Conservation (phyloP, 2,113 vertebrate genomes). For the Amazona vittata region DNA sequence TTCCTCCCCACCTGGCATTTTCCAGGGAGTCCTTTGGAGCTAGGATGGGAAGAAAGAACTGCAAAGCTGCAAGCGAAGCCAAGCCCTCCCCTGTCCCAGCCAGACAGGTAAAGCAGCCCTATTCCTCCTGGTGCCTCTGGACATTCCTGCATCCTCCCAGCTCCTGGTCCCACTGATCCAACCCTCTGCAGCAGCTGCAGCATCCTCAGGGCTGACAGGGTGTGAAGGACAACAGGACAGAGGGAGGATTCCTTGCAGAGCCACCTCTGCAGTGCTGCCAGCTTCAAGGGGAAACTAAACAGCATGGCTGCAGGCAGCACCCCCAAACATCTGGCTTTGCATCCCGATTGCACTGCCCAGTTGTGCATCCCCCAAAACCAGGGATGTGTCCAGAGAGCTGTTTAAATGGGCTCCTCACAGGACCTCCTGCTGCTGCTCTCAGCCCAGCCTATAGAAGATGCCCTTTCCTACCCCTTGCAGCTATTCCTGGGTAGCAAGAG, state of each 20-base stretch:
- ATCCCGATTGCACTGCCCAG: not conserved
- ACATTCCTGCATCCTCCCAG: not conserved
- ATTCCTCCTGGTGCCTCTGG: not conserved
- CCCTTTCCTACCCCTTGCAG: not conserved
- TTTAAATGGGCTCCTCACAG: not conserved
- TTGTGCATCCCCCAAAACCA: not conserved
- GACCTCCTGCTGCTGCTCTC: not conserved
- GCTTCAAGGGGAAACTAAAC: not conserved
- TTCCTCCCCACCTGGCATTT: fast-evolving
- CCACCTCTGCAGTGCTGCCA: not conserved
- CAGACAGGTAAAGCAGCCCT: not conserved
- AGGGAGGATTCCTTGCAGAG: not conserved
- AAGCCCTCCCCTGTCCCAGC: not conserved
- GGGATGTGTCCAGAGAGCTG: fast-evolving
- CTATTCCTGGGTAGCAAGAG: not conserved
- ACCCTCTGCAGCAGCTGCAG: not conserved
- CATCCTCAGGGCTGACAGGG: not conserved
- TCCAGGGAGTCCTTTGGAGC: not conserved
- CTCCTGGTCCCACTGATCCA: not conserved
- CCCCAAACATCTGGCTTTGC: not conserved
- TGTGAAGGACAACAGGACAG: not conserved
- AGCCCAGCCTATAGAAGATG: not conserved
- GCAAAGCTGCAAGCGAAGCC: not conserved
- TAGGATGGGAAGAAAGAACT: not conserved
- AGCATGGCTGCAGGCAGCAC: not conserved